phyloP scores from a whole-genome alignment of 2,113 vertebrate genomes.

The Aleadryas rufinucha region DNA sequence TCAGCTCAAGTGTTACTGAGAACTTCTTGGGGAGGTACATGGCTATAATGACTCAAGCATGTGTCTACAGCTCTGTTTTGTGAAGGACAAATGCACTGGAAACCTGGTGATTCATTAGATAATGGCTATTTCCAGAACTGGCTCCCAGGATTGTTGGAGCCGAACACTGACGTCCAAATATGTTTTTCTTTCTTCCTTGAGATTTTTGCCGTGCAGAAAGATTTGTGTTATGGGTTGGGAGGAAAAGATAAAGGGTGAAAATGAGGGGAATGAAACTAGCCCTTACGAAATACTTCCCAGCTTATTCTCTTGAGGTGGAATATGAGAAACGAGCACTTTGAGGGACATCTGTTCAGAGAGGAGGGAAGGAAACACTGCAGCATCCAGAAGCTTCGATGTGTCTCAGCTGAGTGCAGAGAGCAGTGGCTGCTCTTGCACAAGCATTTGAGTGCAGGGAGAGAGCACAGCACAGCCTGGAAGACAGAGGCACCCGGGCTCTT shows the following conservation, averaged over 20 bases:
- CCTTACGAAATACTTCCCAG: not conserved
- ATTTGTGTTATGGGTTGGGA: not conserved
- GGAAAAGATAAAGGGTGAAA: not conserved
- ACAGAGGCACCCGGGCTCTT: not conserved
- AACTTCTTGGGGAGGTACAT: not conserved
- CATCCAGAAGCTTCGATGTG: not conserved
- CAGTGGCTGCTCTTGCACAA: not conserved
- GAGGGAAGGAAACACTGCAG: not conserved
- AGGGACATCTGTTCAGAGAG: not conserved
- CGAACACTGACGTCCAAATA: not conserved
- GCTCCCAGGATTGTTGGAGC: constrained; percentile 45
- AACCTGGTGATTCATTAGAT: constrained; percentile 49
- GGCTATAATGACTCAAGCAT: not conserved
- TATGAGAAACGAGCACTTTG: not conserved
- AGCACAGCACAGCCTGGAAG: not conserved
- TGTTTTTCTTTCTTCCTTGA: constrained; percentile 26
- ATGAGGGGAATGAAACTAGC: not conserved
- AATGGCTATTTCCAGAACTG: constrained; percentile 6
- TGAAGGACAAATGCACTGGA: constrained; percentile 34
- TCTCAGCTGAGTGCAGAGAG: not conserved
- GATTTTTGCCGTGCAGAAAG: not conserved
- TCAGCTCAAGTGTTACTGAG: not conserved
- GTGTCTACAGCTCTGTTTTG: not conserved
- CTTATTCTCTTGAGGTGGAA: not conserved
- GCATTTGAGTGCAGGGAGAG: not conserved